Base-by-base conservation (phyloP, 1,140 invertebrate genomes). In the Trichoplusia ni region DNA sequence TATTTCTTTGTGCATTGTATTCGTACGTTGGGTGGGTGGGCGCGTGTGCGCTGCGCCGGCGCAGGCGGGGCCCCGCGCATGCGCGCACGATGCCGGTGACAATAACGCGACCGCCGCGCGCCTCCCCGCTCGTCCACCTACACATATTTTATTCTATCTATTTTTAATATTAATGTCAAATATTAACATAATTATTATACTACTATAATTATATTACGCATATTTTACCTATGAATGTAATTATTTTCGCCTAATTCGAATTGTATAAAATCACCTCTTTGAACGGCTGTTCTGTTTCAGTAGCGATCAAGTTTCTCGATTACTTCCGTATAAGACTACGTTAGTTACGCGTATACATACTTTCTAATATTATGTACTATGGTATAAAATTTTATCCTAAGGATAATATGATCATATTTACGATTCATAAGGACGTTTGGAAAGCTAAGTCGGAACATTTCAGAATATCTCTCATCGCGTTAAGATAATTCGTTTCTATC, bases 121-220 rank as follows among this genome's bases (percentile, higher is more conserved):
- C 84, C 84, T 82, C 80, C 77, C 82, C 86, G 87, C 86, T 87
- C 84, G 87, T 88, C 86, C 84, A 88, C 86, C 82, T 73, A 82
- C 87, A 90, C 84, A 90, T 90, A 90, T 86, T 90, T 87, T 86
- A 90, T 90, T 90, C 85, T 84, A 82, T 85, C 84, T 87, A 90
- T 89, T 90, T 88, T 90, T 86, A 90, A 90, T 90, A 90, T 86
- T 88, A 87, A 88, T 86, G 86, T 90, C 85, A 90, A 88, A 90
- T 90, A 90, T 90, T 87, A 88, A 87, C 82, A 79, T 90, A 85
- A 90, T 89, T 84, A 89, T 81, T 83, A 85, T 87, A 87, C 75
- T 88, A 89, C 79, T 87, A 84, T 84, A 60, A 60, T 47, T 64
- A 85, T 88, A 84, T 83, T 86, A 81, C 70, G 86, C 87, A 86